Percentiles rank a stretch among this genome's conserved stretches.
Evolutionary conservation across 2,888 invertebrate species (phyloP).

Genomic region (Melipona bicolor): DNA sequence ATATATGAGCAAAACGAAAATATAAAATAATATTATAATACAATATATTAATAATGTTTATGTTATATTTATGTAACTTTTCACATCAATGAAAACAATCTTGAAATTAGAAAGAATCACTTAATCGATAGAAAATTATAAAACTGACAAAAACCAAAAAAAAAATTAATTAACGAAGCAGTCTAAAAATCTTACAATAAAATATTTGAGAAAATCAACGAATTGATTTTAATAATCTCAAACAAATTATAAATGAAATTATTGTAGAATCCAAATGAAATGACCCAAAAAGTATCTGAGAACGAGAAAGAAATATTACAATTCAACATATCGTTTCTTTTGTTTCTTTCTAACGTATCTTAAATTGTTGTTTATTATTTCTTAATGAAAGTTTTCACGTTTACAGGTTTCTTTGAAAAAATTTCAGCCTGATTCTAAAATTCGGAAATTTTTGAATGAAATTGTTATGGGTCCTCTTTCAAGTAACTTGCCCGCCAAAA

Average conservation of each 20-base stretch:
- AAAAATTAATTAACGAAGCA: not conserved
- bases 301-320: not conserved
- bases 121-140: not conserved
- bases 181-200: not conserved
- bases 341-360: not conserved
- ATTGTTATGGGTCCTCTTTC: too few relatives aligned
- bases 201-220: not conserved
- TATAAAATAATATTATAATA: too few relatives aligned
- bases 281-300: not conserved
- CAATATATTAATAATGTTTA: too few relatives aligned
- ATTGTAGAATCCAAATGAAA: not conserved
- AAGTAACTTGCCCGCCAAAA: too few relatives aligned
- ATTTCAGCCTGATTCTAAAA: too few relatives aligned
- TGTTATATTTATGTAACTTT: too few relatives aligned
- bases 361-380: too few relatives aligned
- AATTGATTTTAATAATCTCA: too few relatives aligned
- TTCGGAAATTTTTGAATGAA: too few relatives aligned
- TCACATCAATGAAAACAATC: not conserved
- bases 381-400: too few relatives aligned
- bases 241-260: not conserved
- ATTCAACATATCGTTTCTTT: not conserved
- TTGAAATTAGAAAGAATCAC: not conserved
- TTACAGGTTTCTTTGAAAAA: too few relatives aligned
- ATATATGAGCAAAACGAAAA: too few relatives aligned
- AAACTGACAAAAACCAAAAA: not conserved